phyloP scores from a whole-genome alignment of 2,797 vertebrate species.

The Pipistrellus pipistrellus region DNA sequence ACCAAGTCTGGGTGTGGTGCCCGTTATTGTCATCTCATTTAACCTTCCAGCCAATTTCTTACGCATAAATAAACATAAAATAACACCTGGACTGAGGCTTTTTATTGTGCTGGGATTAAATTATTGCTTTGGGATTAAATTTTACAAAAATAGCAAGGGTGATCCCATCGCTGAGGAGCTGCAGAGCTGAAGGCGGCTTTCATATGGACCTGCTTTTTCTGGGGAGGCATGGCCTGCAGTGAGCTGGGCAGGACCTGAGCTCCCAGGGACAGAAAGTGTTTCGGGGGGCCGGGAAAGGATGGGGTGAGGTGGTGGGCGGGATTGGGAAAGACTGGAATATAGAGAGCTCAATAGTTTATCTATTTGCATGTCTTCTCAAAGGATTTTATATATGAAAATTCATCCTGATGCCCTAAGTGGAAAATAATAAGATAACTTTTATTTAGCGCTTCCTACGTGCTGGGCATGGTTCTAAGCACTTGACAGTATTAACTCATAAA shows the following conservation, averaged over 20 bases:
- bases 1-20: conserved; percentile 45
- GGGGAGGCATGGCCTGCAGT: accelerated
- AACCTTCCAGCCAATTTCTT: conserved; percentile 63
- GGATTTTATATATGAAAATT: neutral
- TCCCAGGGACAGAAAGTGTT: neutral
- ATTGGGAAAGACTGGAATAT: neutral
- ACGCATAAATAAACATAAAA: conserved; percentile 57
- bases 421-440: neutral
- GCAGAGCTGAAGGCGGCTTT: conserved; percentile 17
- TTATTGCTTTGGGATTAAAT: conserved; percentile 64
- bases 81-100: conserved; percentile 35
- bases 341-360: neutral
- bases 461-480: neutral
- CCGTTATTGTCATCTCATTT: conserved; percentile 72
- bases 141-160: conserved; percentile 58
- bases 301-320: neutral
- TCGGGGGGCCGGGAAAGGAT: neutral
- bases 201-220: neutral
- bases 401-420: neutral
- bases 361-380: neutral
- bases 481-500: neutral
- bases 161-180: neutral
- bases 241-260: neutral
- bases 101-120: conserved; percentile 60
- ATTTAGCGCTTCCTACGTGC: neutral